Base-by-base conservation (phyloP, 1,140 invertebrate genomes). In the Halyomorpha halys region DNA sequence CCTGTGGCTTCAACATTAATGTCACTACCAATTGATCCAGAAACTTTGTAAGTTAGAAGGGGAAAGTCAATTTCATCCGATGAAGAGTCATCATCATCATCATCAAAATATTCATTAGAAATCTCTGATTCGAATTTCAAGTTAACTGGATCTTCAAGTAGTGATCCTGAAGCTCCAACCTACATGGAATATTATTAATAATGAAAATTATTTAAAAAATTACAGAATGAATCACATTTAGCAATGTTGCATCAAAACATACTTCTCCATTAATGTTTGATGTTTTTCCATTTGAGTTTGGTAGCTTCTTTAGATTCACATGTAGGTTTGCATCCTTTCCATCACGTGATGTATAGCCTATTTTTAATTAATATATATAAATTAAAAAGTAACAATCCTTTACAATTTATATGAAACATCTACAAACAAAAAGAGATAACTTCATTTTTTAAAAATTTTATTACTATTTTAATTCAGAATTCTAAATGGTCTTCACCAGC, bases 81-180 rank as follows among this genome's bases (percentile, higher is more conserved):
- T 27, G 25, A 53, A 16, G 44, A 66, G 15, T 47, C 47, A 45
- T 59, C 62, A 25, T 2, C 44, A n/a, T 64, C 62, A 25, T 2
- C 44, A n/a, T 64, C 61, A 4, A 68, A 44, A 34, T 66, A 60
- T 47, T 64, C 47, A 13, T 68, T 64, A 3, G 67, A 65, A 15
- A 68, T 49, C 59, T 66, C 67, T 19, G 65, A 64, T 44, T 68
- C 63, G 14, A 66, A 27, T 44, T 66, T 66, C 14, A 59, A 16
- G 30, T 45, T 62, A 11, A 65, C 14, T 34, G 67, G 63, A 18
- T 64, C 30, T 18, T 62, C 44, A 23, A 66, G 30, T 3, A 65
- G 18, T 19, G 63, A 62, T n/a, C 67, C 67, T 16, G 59, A 34
- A 3, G 62, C 45, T 23, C 60, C 61, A 27, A 66, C 53, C 67